A percentile compares a stretch with the other conserved stretches of the same genome.
Conservation (phyloP, 2,113 vertebrate species). For the Oreocharis arfaki region DNA sequence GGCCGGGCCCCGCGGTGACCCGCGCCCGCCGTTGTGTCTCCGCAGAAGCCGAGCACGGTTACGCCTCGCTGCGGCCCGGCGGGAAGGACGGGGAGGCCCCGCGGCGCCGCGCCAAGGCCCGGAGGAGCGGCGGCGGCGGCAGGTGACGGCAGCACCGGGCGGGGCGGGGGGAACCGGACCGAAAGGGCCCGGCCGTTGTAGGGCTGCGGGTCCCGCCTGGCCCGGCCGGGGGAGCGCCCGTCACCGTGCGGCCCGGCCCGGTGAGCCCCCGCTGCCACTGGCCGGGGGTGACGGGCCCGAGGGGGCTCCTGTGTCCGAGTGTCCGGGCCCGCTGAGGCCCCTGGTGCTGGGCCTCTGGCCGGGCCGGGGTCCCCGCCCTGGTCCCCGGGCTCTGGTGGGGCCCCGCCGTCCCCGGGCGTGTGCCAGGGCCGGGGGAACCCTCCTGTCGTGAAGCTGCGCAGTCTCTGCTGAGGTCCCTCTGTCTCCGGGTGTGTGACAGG, state of each 20-base stretch:
- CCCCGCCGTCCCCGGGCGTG: not conserved
- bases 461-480: not conserved
- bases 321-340: not conserved
- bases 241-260: not conserved
- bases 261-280: not conserved
- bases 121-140: constrained; percentile 76
- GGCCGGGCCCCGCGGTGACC: too few species aligned
- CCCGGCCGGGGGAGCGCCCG: too few species aligned
- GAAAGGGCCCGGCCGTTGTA: not conserved
- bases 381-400: not conserved
- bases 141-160: not conserved
- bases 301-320: not conserved
- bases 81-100: too few species aligned
- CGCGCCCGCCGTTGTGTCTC: too few species aligned
- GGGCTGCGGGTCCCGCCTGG: not conserved
- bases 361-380: not conserved
- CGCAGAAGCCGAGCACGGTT: too few species aligned
- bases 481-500: not conserved
- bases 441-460: not conserved
- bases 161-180: not conserved
- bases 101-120: too few species aligned
- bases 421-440: not conserved
- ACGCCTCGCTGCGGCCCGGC: too few species aligned
- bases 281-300: not conserved
- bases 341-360: not conserved